These are phyloP conservation scores for Anolis carolinensis DNA, from an alignment of 2,113 vertebrate genomes.

Conservation along the genomic window DNA sequence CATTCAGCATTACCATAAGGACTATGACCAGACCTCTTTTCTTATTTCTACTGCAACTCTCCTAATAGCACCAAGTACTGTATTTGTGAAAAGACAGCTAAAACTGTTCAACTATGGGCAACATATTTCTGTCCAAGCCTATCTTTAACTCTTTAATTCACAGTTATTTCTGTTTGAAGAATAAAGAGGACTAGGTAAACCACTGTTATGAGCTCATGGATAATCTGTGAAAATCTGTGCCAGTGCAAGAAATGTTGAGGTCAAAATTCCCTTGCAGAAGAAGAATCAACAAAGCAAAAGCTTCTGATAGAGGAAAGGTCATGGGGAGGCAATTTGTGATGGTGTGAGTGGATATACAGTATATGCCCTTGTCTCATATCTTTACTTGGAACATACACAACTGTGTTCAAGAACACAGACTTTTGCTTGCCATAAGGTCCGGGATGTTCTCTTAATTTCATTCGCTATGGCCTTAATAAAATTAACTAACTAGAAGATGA, in stretches of 20 bases:
- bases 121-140: neutral
- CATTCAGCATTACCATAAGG: neutral
- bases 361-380: neutral
- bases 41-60: neutral
- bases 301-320: neutral
- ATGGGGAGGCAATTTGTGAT: neutral
- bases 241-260: neutral
- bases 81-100: neutral
- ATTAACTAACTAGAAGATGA: neutral
- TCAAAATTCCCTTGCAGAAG: neutral
- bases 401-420: neutral
- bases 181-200: neutral
- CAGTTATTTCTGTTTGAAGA: neutral
- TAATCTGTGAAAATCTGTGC: neutral
- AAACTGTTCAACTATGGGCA: neutral
- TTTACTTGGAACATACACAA: neutral
- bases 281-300: neutral
- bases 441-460: neutral
- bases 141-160: neutral
- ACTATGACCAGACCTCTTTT: neutral
- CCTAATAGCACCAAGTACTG: neutral
- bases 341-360: neutral
- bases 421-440: neutral
- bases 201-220: neutral
- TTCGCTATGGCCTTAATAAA: neutral